These are phyloP conservation scores for Synergus laeviventris DNA, from an alignment of 2,888 invertebrate genomes.

Conservation along the genomic window DNA sequence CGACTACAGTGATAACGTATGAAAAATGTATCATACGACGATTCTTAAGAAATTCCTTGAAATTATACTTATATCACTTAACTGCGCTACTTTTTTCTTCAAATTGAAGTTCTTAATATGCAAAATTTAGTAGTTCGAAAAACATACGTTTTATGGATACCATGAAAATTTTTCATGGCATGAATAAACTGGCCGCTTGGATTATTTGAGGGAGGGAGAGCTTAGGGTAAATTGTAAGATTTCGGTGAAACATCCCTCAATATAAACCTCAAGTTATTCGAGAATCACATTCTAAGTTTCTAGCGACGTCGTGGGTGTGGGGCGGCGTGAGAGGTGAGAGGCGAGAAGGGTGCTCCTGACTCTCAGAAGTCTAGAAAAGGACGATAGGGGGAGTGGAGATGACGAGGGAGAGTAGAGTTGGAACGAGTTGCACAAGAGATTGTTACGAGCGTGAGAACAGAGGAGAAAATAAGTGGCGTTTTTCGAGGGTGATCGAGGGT, in stretches of 20 bases:
- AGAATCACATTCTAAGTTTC: slow-evolving; percentile 25
- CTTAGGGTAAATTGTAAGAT: neutral
- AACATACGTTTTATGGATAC: neutral
- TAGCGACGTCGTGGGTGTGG: slow-evolving; percentile 38
- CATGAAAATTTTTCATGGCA: too few relatives aligned
- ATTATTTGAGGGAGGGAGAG: neutral
- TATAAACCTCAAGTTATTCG: slow-evolving; percentile 1
- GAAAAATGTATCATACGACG: too few relatives aligned
- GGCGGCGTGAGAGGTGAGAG: slow-evolving; percentile 44
- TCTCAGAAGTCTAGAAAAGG: slow-evolving; percentile 40
- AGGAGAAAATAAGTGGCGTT: slow-evolving; percentile 47
- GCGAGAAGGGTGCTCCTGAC: slow-evolving; percentile 41
- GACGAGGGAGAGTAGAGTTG: slow-evolving; percentile 44
- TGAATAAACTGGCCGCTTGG: neutral
- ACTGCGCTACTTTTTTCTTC: too few relatives aligned
- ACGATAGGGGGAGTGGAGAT: slow-evolving; percentile 44
- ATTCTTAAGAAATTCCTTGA: too few relatives aligned
- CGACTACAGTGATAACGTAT: too few relatives aligned
- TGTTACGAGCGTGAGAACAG: slow-evolving; percentile 53
- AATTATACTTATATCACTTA: too few relatives aligned
- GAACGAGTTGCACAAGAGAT: slow-evolving; percentile 47
- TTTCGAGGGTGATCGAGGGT: slow-evolving; percentile 41
- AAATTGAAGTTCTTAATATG: too few relatives aligned
- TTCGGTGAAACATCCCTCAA: neutral
- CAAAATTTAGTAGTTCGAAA: too few relatives aligned